Base-by-base conservation (phyloP, 2,113 vertebrate genomes). In the Rhinoderma darwinii region DNA sequence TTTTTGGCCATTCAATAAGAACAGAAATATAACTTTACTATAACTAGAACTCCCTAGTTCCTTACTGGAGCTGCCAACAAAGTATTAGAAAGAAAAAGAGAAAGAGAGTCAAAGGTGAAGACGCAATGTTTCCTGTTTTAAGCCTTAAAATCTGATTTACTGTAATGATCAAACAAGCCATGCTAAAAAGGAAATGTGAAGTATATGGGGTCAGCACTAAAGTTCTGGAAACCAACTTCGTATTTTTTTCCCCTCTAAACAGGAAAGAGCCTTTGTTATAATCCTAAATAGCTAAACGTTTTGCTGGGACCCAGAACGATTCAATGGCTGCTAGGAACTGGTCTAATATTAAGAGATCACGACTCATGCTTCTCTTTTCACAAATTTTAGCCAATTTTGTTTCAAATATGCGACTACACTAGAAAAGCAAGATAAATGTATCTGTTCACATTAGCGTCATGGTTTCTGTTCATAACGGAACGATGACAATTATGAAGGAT, bases 141-240 rank as follows among this genome's bases (percentile, higher is more conserved):
- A 90, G 90, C 86, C 88, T 89, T 88, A 84, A 88, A 82, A 83
- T 47, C 72, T 74, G 81, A 86, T 92, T 89, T 89, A 84, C n/a
- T n/a, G n/a, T n/a, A n/a, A n/a, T 91, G 88, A 56, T 90, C 89
- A 89, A 88, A 91, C 91, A 84, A 90, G 88, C 88, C 84, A 78
- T 78, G 90, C 88, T 87, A 92, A 92, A 72, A 94, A 94, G 93
- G 91, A 93, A 89, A 88, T 86, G 0, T 17, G 90, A 75, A 89
- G 91, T 88, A 81, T 92, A 89, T 89, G 89, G 88, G 85, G 89
- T 89, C 90, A 88, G 35, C 3, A 22, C 63, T 56, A 94, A 95
- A 95, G 94, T 93, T 95, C 82, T 90, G 95, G 94, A 95, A 95
- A 90, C 82, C 32, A 83, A 92, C 89, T 90, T 92, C 86, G 89